Base-by-base conservation (phyloP, 2,888 invertebrate species). In the Mesorhabditis spiculigera region DNA sequence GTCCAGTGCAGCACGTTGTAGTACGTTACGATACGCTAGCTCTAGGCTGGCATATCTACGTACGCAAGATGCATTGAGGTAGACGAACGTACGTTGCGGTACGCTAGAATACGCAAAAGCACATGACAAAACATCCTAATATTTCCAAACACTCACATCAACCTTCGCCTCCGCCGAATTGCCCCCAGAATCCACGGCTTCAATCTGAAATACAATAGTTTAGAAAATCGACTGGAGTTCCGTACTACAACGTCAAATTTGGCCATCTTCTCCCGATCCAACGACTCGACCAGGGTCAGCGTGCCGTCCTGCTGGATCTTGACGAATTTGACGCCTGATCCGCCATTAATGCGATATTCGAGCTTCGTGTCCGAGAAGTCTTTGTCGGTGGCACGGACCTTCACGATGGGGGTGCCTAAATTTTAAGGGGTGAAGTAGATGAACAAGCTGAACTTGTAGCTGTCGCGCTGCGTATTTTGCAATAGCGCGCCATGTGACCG, bases 301-400 rank as follows among this genome's bases (percentile, higher is more conserved):
- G 76, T 74, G 5, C 82, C 82, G 67, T 81, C 81, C 58, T 75
- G 75, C 64, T 76, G 76, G 61, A 82, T 76, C 61, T 79, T 75
- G 13, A 81, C 79, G 45, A 80, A 45, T n/a, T 75, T 71, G 16
- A 73, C 63, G 61, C 79, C 81, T 8, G 74, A 71, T 28, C 78
- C 77, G 63, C 80, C 78, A 8, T 76, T 74, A 43, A 78, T 68
- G 10, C 74, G 74, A 66, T 80, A 80, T 4, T 66, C 72, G 43
- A 80, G 72, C 43, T 70, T 67, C 16, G 67, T 71, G 63, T 77
- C 78, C 42, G 69, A 50, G 5, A 73, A 75, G 68, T 84, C 83
- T 42, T 70, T 70, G 71, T 83, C 83, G 8, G 70, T 72, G 4
- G 83, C 83, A 5, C 72, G 41, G 4, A 84, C 74, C 58, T 73